Evolutionary conservation across 2,113 vertebrate genomes (phyloP).

Genomic region (Oreochromis spilurus): DNA sequence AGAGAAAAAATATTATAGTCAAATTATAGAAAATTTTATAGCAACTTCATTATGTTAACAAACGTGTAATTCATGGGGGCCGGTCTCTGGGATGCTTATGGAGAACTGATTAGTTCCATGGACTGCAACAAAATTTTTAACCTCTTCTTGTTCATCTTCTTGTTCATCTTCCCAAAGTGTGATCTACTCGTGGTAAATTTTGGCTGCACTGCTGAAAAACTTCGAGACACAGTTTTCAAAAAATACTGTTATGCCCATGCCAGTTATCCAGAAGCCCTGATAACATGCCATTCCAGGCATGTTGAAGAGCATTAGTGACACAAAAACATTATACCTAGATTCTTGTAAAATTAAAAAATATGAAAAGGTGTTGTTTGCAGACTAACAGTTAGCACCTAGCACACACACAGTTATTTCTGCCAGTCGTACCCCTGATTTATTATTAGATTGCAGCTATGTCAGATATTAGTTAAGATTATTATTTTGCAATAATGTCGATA

Average conservation of each 20-base stretch:
- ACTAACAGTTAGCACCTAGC: too few species aligned
- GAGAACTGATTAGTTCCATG: not conserved
- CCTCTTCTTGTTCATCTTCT: not conserved
- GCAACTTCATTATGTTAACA: not conserved
- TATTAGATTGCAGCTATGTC: not conserved
- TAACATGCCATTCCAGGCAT: not conserved
- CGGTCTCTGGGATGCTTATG: not conserved
- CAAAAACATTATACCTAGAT: not conserved
- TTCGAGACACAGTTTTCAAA: not conserved
- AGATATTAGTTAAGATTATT: not conserved
- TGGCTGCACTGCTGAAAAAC: fast-evolving
- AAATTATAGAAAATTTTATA: not conserved
- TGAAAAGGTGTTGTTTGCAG: not conserved
- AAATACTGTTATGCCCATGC: not conserved
- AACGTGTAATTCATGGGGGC: not conserved
- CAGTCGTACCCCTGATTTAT: too few species aligned
- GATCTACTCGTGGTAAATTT: fast-evolving
- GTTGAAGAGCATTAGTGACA: not conserved
- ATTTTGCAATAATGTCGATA: not conserved
- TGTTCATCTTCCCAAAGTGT: not conserved
- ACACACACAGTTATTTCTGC: too few species aligned
- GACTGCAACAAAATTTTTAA: not conserved
- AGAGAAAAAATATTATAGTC: not conserved
- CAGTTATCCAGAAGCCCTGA: not conserved
- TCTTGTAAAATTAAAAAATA: not conserved